These are phyloP conservation scores for Listrodromus nycthemerus DNA, from an alignment of 2,888 invertebrate species.

Conservation along the genomic window DNA sequence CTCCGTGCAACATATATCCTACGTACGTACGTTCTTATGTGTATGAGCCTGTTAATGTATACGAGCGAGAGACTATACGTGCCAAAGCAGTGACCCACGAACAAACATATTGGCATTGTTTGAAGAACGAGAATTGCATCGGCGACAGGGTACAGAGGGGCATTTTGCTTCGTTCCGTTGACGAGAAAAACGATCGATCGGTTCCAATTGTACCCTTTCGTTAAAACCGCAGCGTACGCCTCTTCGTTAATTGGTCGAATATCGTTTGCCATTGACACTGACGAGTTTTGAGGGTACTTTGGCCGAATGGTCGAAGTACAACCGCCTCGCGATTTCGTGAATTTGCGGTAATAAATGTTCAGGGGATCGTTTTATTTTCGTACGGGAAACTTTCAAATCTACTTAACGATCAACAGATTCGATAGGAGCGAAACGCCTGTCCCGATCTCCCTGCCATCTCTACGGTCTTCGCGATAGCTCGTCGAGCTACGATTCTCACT, in stretches of 20 bases:
- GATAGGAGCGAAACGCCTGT: slow-evolving; percentile 8
- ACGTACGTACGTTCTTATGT: slow-evolving; percentile 7
- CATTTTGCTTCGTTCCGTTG: slow-evolving; percentile 42
- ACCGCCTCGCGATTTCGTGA: no score
- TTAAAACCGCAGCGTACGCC: slow-evolving; percentile 65
- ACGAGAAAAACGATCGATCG: slow-evolving; percentile 63
- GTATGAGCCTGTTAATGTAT: slow-evolving; percentile 16
- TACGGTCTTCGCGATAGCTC: background rate
- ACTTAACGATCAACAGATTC: slow-evolving; percentile 32
- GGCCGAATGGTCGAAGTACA: no score
- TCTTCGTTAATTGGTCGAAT: slow-evolving; percentile 64
- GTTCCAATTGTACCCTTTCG: slow-evolving; percentile 60
- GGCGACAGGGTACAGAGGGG: slow-evolving; percentile 37
- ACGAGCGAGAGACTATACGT: slow-evolving; percentile 51
- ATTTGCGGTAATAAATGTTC: no score
- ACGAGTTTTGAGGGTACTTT: background rate
- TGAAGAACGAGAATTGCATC: slow-evolving; percentile 77
- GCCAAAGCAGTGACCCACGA: slow-evolving; percentile 82
- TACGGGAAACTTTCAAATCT: slow-evolving; percentile 5
- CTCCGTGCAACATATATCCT: slow-evolving; percentile 11
- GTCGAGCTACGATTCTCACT: slow-evolving; percentile 33
- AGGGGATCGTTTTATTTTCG: background rate
- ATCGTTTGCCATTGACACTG: background rate
- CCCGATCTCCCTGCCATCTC: background rate
- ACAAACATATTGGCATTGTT: slow-evolving; percentile 83